Base-by-base conservation (phyloP, 1,140 invertebrate species). In the Diorhabda elongata region DNA sequence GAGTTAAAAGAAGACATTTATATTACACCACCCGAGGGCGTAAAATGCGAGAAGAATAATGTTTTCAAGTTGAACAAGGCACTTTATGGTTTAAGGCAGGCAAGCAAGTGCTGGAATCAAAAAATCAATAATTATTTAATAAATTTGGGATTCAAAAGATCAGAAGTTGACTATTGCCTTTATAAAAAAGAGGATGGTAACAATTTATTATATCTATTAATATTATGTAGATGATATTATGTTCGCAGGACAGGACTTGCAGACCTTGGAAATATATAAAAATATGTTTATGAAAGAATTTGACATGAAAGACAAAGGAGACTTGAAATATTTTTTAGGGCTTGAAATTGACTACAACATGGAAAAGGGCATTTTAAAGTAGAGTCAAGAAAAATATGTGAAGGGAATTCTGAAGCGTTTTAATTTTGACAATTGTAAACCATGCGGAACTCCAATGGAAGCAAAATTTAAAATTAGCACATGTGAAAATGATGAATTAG, bases 1-100 rank as follows among this genome's bases (percentile, higher is more conserved):
- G 58, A 67, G 4, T 56, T 75, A 52, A 66, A 77, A 41, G 61
- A 73, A 61, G 67, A 71, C 3, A 71, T 78, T 8, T 76, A 75
- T 26, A 73, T 74, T 61, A 42, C 72, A 41, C 59, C 52, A 58
- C 73, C 73, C 5, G 45, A 52, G 5, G 8, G 45, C 5, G 8
- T 9, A 52, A 52, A 52, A 6, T 52, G 45, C 8, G 42, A 61
- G 44, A 42, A 42, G 44, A 43, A 43, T 43, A 42, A 61, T 5
- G 61, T 61, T 8, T 61, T 41, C 9, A 44, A 61, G n/a, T 43
- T 61, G 6, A 41, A 42, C 6, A 61, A 61, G 43, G 42, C 42
- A 42, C 26, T 61, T 9, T 61, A 44, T 61, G 60, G 60, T 7
- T 42, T 61, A 42, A 61, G 43, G 43, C 60, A 61, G n/a, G 26